A percentile compares a stretch with the other conserved stretches of the same genome.
These are phyloP conservation scores for Tubulanus polymorphus DNA, from an alignment of 2,888 invertebrate species.

Conservation along the genomic window DNA sequence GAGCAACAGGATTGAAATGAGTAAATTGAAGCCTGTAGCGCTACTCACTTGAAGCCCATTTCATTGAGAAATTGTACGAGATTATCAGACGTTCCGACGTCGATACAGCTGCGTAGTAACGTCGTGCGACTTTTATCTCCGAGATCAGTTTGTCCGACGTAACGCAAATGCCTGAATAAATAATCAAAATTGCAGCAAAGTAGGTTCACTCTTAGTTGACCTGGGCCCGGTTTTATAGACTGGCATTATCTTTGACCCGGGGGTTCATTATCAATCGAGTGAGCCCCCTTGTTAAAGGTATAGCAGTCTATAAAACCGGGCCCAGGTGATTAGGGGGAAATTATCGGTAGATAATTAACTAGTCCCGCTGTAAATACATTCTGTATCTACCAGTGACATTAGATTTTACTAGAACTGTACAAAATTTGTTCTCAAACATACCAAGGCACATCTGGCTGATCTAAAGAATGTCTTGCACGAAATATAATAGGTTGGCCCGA, in stretches of 20 bases:
- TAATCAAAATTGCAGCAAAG: too few species aligned
- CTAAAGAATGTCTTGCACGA: conserved; percentile 78
- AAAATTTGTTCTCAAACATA: conserved; percentile 17
- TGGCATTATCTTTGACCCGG: too few species aligned
- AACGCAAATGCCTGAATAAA: conserved; percentile 70
- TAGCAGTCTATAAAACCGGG: too few species aligned
- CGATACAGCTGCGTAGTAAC: conserved; percentile 84
- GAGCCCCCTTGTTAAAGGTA: too few species aligned
- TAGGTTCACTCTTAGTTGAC: too few species aligned
- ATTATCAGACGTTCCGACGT: conserved; percentile 85
- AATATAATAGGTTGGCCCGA: conserved; percentile 56
- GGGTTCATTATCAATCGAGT: too few species aligned
- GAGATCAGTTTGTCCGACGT: conserved; percentile 85
- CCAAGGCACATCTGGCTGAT: conserved; percentile 76
- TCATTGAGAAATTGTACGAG: conserved; percentile 88
- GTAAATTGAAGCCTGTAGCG: background rate
- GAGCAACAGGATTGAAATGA: background rate
- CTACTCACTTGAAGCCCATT: conserved; percentile 63
- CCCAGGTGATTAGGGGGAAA: too few species aligned
- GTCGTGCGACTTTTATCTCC: conserved; percentile 84
- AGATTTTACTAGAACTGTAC: too few species aligned
- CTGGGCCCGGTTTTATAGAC: too few species aligned
- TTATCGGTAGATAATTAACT: too few species aligned
- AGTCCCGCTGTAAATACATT: too few species aligned
- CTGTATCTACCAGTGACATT: too few species aligned